phyloP scores from a whole-genome alignment of 2,797 vertebrate species.

The Astyanax mexicanus region DNA sequence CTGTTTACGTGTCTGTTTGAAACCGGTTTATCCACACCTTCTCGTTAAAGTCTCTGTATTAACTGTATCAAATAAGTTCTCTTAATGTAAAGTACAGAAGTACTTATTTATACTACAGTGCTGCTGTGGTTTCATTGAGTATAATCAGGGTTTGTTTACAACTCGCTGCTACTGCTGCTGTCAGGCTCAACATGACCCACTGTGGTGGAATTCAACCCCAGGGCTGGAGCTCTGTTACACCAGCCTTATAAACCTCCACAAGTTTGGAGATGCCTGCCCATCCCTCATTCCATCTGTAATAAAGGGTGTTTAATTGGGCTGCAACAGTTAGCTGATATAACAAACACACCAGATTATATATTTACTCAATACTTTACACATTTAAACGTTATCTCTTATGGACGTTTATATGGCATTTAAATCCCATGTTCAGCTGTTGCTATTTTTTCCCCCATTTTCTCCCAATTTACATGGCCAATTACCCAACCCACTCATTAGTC shows the following conservation, averaged over 20 bases:
- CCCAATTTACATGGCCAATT: too few species aligned
- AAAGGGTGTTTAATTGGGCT: not conserved
- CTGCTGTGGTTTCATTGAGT: not conserved
- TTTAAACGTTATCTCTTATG: too few species aligned
- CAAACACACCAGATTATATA: too few species aligned
- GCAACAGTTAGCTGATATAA: too few species aligned
- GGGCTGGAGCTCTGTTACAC: not conserved
- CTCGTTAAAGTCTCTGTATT: not conserved
- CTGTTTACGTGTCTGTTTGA: not conserved
- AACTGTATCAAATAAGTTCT: too few species aligned
- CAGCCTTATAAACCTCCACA: not conserved
- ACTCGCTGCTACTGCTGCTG: constrained; percentile 1
- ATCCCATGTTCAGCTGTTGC: too few species aligned
- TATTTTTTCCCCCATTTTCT: too few species aligned
- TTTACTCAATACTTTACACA: too few species aligned
- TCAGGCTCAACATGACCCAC: not conserved
- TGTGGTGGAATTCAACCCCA: not conserved
- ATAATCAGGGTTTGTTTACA: constrained; percentile 13
- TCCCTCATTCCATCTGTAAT: not conserved
- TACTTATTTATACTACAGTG: not conserved
- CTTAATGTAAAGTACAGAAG: too few species aligned
- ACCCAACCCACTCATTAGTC: too few species aligned
- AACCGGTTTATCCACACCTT: not conserved
- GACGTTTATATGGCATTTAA: too few species aligned
- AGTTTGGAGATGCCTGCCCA: not conserved